Conservation (phyloP, 2,797 vertebrate genomes). For the Sebastes hopkinsi region DNA sequence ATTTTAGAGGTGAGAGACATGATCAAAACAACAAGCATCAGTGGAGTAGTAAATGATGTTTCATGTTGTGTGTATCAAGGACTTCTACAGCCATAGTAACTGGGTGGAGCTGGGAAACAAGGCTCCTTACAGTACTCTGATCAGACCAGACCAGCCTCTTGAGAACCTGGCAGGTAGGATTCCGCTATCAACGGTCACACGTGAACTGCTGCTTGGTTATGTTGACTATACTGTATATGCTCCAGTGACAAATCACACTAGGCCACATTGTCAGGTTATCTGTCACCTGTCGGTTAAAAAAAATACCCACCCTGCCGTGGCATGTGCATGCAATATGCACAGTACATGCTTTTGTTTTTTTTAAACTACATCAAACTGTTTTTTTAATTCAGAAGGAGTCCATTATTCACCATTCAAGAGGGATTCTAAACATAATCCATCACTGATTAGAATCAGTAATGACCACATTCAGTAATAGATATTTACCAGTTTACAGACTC, state of each 20-base stretch:
- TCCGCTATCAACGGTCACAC: background rate
- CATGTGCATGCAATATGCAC: background rate
- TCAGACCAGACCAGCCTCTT: constrained; percentile 56
- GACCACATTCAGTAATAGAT: background rate
- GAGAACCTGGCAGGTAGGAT: constrained; percentile 71
- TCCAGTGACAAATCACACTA: background rate
- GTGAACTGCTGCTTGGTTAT: background rate
- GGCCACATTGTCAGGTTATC: background rate
- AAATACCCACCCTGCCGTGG: background rate
- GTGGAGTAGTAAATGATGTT: background rate
- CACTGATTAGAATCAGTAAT: background rate
- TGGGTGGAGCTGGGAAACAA: constrained; percentile 76
- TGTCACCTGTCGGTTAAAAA: background rate
- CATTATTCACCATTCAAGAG: background rate
- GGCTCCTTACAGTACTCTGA: constrained; percentile 57
- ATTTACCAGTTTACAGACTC: background rate
- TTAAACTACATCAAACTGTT: background rate
- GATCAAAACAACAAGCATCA: background rate
- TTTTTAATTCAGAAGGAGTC: background rate
- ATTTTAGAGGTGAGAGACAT: background rate
- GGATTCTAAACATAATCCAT: background rate
- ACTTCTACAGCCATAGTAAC: constrained; percentile 83
- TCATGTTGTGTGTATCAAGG: constrained; percentile 40
- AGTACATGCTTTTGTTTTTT: background rate
- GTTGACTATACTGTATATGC: background rate